Conservation (phyloP, 2,888 invertebrate species). For the Campoplex nolae region DNA sequence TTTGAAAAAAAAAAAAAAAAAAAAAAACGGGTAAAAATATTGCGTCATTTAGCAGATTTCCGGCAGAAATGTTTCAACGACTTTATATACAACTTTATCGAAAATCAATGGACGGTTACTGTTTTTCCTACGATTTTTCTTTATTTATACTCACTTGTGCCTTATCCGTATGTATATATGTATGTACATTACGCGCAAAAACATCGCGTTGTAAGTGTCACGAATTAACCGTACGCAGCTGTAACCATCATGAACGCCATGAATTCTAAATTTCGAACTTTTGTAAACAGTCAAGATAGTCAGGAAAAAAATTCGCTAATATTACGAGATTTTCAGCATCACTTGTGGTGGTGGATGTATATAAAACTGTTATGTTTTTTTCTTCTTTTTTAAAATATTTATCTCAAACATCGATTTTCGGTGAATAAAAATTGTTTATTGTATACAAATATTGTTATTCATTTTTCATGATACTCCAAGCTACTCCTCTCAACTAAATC, state of each 20-base stretch:
- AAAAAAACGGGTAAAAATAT: constrained; percentile 17
- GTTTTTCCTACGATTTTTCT: background rate
- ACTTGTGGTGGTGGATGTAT: constrained; percentile 57
- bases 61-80: constrained; percentile 37
- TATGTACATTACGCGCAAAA: constrained; percentile 42
- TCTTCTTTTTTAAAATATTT: constrained; percentile 54
- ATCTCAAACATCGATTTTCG: constrained; percentile 52
- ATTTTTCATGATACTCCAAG: background rate
- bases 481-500: background rate
- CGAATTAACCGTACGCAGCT: constrained; percentile 16
- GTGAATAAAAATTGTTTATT: constrained; percentile 56
- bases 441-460: background rate
- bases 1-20: background rate
- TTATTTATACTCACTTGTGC: background rate
- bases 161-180: constrained; percentile 16
- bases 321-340: constrained; percentile 17
- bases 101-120: background rate
- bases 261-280: constrained; percentile 24
- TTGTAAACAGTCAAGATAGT: background rate
- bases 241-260: background rate
- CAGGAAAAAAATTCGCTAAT: constrained; percentile 11
- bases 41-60: constrained; percentile 33
- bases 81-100: background rate
- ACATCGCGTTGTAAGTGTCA: constrained; percentile 7
- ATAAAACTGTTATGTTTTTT: constrained; percentile 55